A percentile compares a stretch with the other conserved stretches of the same genome.
Conservation (phyloP, 2,113 vertebrate genomes). For the Dasyprocta punctata region DNA sequence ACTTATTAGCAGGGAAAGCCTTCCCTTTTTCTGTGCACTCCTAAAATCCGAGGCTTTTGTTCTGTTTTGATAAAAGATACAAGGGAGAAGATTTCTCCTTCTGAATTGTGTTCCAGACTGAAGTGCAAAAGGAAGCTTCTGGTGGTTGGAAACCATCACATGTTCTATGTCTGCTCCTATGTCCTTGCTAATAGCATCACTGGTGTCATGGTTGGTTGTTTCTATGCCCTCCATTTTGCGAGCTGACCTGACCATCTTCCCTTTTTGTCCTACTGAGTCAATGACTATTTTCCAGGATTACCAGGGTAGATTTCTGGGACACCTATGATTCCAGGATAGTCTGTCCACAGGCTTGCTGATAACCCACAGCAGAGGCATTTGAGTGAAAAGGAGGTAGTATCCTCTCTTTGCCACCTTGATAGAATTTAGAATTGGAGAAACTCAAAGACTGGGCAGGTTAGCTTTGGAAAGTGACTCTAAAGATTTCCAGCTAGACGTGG, state of each 20-base stretch:
- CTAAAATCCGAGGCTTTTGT: not conserved
- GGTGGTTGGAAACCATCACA: not conserved
- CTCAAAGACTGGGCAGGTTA: not conserved
- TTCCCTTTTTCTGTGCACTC: not conserved
- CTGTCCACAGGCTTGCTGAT: not conserved
- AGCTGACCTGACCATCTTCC: not conserved
- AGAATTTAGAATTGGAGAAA: slow-evolving; percentile 24
- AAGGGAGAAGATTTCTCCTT: not conserved
- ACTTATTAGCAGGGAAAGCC: not conserved
- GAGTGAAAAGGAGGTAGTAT: not conserved
- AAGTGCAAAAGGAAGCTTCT: not conserved
- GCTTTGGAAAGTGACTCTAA: slow-evolving; percentile 1
- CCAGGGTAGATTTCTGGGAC: not conserved
- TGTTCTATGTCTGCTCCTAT: not conserved
- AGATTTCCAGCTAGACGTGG: not conserved
- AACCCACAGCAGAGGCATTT: not conserved
- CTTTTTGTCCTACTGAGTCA: not conserved
- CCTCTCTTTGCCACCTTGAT: not conserved
- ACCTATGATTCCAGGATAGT: not conserved
- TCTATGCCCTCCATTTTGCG: not conserved
- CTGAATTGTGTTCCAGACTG: not conserved
- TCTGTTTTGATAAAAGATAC: slow-evolving; percentile 12
- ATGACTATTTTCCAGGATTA: not conserved
- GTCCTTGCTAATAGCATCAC: not conserved
- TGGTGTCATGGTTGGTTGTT: not conserved